Evolutionary conservation across 2,797 vertebrate species (phyloP), one percentile per base, ranked within the genome.

Genomic region (Threskiornis aethiopicus): DNA sequence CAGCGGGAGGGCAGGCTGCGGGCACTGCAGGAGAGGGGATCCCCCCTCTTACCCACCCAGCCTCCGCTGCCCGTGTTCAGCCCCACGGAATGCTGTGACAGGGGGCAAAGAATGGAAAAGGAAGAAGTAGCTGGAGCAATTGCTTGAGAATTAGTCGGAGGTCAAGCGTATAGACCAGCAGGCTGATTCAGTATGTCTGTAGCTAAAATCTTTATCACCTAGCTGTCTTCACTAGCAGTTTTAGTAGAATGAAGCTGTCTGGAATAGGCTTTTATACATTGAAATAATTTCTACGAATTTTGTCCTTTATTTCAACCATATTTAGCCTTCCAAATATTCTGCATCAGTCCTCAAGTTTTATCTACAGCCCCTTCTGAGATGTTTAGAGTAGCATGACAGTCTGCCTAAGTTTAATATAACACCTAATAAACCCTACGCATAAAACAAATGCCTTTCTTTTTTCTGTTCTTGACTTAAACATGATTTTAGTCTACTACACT

Each of bases 61-160:
- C 57, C 46, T 25, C 52, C 24, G 58, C 47, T 1, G 2, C 25
- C 35, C 13, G 1, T 2, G 8, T 13, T 7, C 82, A 22, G 0
- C 35, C 37, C 61, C 65, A 22, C 1, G 0, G 52, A 20, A 0
- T 3, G 3, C 46, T 21, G 0, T 2, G 59, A 9, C 35, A 18
- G 13, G 35, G 39, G n/a, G 2, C 46, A 6, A 4, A 10, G 47
- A 14, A 12, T 3, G n/a, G 16, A 10, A 11, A 28, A 67, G 51
- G 42, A 31, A 49, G 52, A 58, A 18, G n/a, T 8, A 4, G 10
- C 35, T 1, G 4, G 9, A 65, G 49, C 11, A 8, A 9, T 11
- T 11, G 21, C 73, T 37, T 14, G 11, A 16, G 65, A 31, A 18
- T 58, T 4, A 29, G 35, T 57, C 10, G 0, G 31, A 52, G 35